Percentiles rank a stretch among this genome's conserved stretches.
Evolutionary conservation across 2,888 invertebrate genomes (phyloP).

Genomic region (Muscina levida): DNA sequence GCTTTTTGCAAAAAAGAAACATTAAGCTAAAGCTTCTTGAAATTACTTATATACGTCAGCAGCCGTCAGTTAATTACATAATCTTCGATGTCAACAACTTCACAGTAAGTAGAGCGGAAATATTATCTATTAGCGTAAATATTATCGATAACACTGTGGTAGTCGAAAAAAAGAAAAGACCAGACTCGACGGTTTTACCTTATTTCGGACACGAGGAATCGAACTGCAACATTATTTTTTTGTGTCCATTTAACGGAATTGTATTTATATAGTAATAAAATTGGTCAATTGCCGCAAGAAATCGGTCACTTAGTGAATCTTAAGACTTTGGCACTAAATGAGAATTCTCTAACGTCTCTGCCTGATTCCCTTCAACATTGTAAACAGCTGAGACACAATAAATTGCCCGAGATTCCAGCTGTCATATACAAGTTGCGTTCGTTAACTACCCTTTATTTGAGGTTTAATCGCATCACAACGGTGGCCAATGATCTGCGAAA

Average conservation of each 20-base stretch:
- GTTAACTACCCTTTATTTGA: conserved; percentile 95
- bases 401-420: conserved; percentile 97
- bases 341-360: conserved; percentile 97
- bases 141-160: no score
- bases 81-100: conserved; percentile 17
- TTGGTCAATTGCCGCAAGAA: conserved; percentile 93
- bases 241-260: conserved; percentile 94
- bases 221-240: no score
- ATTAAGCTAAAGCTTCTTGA: not conserved
- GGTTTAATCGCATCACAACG: conserved; percentile 96
- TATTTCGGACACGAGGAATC: no score
- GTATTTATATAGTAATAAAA: conserved; percentile 98
- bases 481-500: conserved; percentile 95
- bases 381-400: conserved; percentile 95
- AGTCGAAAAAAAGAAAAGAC: no score
- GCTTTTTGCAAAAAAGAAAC: conserved; percentile 21
- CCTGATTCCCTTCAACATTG: conserved; percentile 95
- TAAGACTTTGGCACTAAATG: conserved; percentile 96
- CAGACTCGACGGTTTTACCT: no score
- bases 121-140: no score
- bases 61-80: not conserved
- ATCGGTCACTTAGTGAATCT: conserved; percentile 93
- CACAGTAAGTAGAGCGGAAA: no score
- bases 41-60: not conserved
- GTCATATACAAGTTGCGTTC: conserved; percentile 97